Base-by-base conservation (phyloP, 2,113 vertebrate species). In the Zosterops pallidus region DNA sequence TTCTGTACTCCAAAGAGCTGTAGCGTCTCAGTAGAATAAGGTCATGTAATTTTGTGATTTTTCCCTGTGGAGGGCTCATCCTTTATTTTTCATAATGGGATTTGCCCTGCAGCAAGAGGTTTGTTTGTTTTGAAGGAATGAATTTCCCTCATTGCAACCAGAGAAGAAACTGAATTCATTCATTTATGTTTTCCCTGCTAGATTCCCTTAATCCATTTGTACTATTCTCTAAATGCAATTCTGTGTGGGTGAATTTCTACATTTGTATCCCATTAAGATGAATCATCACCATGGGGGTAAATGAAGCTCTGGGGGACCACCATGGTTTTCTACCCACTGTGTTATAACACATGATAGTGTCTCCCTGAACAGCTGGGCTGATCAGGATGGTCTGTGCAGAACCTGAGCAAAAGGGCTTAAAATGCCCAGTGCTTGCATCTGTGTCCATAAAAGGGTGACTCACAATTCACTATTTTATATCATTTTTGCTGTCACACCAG, bases 41-140 rank as follows among this genome's bases (percentile, higher is more conserved):
- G 9, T 23, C 42, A 13, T 3, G 1, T 26, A 60, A 12, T 41
- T 14, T 35, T 4, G 0, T 16, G 37, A 20, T 52, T 9, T 47
- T 24, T 90, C 7, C 9, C 7, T 23, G 8, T n/a, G 21, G 42
- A 81, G 55, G 68, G 5, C 4, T 68, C 22, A 15, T 5, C 31
- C 4, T 41, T 24, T 60, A 23, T 6, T 80, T 75, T 75, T 50
- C 12, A 33, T 33, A 11, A 22, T 25, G 14, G 14, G 44, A 57
- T 80, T 50, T 65, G 5, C 13, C 25, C 47, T 89, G 28, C 18
- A 35, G 42, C 14, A 75, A 6, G 17, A 88, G 19, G 3, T 5
- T 5, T 15, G 8, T 18, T n/a, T 8, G 10, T 41, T 63, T 16
- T 52, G 46, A 28, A 78, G 29, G 18, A 63, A 26, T 22, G 6